Base-by-base conservation (phyloP, 2,888 invertebrate species). In the Anagyrus pseudococci region DNA sequence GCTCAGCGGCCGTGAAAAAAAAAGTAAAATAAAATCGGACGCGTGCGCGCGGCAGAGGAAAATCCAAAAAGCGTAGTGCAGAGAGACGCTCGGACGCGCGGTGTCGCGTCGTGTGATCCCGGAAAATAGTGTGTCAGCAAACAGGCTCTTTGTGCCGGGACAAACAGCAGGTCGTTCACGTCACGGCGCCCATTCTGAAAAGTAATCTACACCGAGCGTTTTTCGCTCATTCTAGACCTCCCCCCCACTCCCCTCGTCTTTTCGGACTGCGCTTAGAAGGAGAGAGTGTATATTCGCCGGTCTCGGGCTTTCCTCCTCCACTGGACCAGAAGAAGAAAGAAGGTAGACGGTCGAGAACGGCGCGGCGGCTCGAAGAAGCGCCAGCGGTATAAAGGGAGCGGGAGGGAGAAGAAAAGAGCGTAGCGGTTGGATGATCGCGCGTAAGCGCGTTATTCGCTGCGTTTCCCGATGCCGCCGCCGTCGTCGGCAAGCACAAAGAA, bases 371-470 rank as follows among this genome's bases (percentile, higher is more conserved):
- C n/a, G n/a, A n/a, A n/a, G 25, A 43, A 17, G 40, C 23, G 26
- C 17, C 41, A 48, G 52, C 54, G 37, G 43, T 37, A 50, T 41
- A 56, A 25, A 22, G 41, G 46, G 56, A 53, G 22, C 67, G 62
- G 64, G 58, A 67, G 55, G 53, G 20, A 19, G 50, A 58, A 58
- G 66, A 58, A 62, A 44, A 59, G 60, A 58, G 54, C 55, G 69
- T 71, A 71, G 78, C 72, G 77, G 77, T 76, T 71, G 76, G 76
- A 77, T 78, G 77, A 78, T 78, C 77, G 75, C 74, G 71, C 74
- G 75, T 80, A 80, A 80, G 79, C 76, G 76, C 76, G 79, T 80
- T 80, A 80, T 79, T 80, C 76, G 77, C 76, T 76, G 77, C 78
- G 75, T 71, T 72, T 71, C 69, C 64, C 68, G 62, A 58, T 22